phyloP scores from a whole-genome alignment of 1,140 invertebrate genomes.

The Drosophila ohnishii region DNA sequence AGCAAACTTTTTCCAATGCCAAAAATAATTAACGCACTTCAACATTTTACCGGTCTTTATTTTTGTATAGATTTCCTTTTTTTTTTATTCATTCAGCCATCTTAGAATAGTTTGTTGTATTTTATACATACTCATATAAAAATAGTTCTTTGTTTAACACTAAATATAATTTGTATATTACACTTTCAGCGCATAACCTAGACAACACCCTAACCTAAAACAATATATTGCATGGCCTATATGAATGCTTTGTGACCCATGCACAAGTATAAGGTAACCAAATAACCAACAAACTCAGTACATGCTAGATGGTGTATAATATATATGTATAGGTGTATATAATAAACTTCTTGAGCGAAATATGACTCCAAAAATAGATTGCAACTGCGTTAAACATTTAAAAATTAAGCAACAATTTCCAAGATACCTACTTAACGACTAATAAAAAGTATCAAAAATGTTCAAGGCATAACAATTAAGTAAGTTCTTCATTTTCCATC shows the following conservation, averaged over 20 bases:
- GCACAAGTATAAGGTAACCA: conserved; percentile 41
- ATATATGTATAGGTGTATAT: conserved; percentile 39
- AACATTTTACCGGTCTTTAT: conserved; percentile 24
- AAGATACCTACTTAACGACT: conserved; percentile 76
- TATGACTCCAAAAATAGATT: conserved; percentile 71
- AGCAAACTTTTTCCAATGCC: too few relatives aligned
- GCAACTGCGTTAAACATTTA: conserved; percentile 65
- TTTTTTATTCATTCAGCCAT: conserved; percentile 76
- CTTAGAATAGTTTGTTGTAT: conserved; percentile 67
- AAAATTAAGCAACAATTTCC: conserved; percentile 80
- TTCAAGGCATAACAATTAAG: conserved; percentile 79
- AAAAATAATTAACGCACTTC: not conserved
- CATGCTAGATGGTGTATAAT: conserved; percentile 41
- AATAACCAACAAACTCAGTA: conserved; percentile 53
- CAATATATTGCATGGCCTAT: conserved; percentile 64
- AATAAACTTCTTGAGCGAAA: conserved; percentile 60
- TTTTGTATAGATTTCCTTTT: conserved; percentile 43
- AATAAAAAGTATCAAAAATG: conserved; percentile 72
- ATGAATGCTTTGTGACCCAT: conserved; percentile 37
- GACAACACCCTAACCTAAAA: conserved; percentile 78
- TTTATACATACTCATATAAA: conserved; percentile 71
- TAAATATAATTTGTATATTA: conserved; percentile 50
- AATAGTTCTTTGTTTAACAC: conserved; percentile 62
- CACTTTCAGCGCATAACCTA: conserved; percentile 53
- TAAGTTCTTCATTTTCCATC: conserved; percentile 55